A percentile compares a stretch with the other conserved stretches of the same genome.
Evolutionary conservation across 2,888 invertebrate species (phyloP).

Genomic region (Cerastis leucographa): DNA sequence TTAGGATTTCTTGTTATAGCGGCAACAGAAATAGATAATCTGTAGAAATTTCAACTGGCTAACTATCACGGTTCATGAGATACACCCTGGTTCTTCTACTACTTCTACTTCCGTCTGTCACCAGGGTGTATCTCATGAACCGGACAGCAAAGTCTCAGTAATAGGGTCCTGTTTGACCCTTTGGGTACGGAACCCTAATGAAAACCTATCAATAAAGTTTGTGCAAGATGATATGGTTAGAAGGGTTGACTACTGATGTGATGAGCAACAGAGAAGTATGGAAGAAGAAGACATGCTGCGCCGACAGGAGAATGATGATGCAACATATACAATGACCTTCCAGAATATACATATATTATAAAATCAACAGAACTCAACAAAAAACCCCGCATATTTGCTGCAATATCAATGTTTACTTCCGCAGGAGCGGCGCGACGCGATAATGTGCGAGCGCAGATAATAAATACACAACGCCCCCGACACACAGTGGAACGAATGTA

Average conservation of each 20-base stretch:
- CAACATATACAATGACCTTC: background rate
- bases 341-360: constrained; percentile 1
- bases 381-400: constrained; percentile 22
- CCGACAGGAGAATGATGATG: background rate
- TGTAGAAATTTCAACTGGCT: too few species aligned
- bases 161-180: too few species aligned
- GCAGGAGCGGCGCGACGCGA: constrained; percentile 69
- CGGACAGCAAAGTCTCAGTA: too few species aligned
- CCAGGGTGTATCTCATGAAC: too few species aligned
- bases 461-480: constrained; percentile 59
- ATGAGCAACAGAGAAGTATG: background rate
- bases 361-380: background rate
- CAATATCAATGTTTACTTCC: constrained; percentile 64
- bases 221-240: background rate
- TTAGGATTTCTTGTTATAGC: too few species aligned
- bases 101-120: too few species aligned
- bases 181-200: too few species aligned
- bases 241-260: background rate
- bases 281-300: background rate
- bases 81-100: too few species aligned
- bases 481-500: too few species aligned
- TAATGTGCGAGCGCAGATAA: constrained; percentile 71
- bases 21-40: too few species aligned
- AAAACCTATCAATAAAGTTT: background rate
- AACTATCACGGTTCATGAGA: too few species aligned